Evolutionary conservation across 2,888 invertebrate genomes (phyloP).

Genomic region (Xestoiulus laeticollis): DNA sequence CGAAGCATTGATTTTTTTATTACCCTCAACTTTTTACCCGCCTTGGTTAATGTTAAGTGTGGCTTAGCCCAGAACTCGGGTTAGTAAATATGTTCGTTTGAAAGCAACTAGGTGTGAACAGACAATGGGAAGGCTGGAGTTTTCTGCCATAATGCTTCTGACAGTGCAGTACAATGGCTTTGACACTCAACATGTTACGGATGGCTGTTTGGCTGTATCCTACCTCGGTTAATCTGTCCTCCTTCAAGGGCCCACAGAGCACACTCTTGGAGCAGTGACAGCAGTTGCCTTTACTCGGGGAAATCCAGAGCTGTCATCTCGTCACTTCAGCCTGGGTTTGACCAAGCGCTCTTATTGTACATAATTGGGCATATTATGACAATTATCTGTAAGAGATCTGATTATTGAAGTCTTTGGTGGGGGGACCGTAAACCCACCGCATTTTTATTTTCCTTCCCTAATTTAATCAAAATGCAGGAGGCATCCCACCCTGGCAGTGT

Average conservation of each 20-base stretch:
- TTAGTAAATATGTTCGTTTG: neutral
- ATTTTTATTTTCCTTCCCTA: conserved; percentile 48
- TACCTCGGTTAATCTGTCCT: conserved; percentile 28
- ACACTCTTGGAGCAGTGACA: neutral
- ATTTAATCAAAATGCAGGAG: conserved; percentile 34
- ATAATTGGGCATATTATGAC: conserved; percentile 55
- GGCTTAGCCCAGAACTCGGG: neutral
- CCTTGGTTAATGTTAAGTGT: conserved; percentile 4
- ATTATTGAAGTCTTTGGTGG: conserved; percentile 50
- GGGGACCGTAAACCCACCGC: conserved; percentile 43
- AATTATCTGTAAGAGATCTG: conserved; percentile 55
- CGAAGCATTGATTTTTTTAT: neutral
- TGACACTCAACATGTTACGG: conserved; percentile 38
- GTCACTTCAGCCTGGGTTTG: conserved; percentile 32
- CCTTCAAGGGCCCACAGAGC: neutral
- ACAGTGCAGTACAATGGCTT: conserved; percentile 12
- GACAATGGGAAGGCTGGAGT: neutral
- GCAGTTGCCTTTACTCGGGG: neutral
- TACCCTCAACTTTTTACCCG: neutral
- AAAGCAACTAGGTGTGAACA: conserved; percentile 7
- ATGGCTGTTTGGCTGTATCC: neutral
- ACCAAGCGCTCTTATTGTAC: conserved; percentile 50
- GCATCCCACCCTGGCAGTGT: conserved; percentile 10
- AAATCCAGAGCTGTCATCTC: conserved; percentile 36
- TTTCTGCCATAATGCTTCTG: conserved; percentile 12